phyloP scores from a whole-genome alignment of 2,797 vertebrate genomes.

The Ceyx erithaca region DNA sequence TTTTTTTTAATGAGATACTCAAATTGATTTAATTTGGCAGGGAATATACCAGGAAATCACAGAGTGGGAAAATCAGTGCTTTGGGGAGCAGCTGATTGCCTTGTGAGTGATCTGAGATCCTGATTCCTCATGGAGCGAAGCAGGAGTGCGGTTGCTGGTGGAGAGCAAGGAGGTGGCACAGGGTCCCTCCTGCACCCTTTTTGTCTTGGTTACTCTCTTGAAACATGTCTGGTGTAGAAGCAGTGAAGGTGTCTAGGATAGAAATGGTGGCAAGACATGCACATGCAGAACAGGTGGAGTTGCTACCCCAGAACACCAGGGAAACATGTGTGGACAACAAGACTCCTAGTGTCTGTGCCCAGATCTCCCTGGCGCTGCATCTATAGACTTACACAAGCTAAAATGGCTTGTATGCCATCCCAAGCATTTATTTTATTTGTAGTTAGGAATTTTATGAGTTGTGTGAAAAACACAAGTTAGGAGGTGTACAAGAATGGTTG shows the following conservation, averaged over 20 bases:
- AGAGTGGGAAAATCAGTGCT: neutral
- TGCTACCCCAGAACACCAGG: accelerated
- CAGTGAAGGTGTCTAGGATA: neutral
- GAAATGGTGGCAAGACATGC: neutral
- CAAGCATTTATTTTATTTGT: neutral
- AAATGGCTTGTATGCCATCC: neutral
- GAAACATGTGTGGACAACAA: accelerated
- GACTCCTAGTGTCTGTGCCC: neutral
- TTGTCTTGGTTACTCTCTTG: neutral
- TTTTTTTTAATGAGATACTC: neutral
- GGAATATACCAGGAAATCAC: neutral
- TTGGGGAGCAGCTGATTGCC: neutral
- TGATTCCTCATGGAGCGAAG: neutral
- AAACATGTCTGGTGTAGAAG: neutral
- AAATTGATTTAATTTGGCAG: slow-evolving; percentile 18
- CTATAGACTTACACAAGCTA: accelerated
- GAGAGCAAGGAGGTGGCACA: neutral
- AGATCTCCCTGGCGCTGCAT: accelerated
- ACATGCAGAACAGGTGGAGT: accelerated
- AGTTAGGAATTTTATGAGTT: neutral
- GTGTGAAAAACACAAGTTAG: neutral
- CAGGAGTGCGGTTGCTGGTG: accelerated
- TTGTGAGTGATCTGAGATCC: neutral
- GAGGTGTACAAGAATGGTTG: accelerated
- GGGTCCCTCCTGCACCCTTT: neutral